These are phyloP conservation scores for Vollenhovia emeryi DNA, from an alignment of 1,140 invertebrate species.

Conservation along the genomic window DNA sequence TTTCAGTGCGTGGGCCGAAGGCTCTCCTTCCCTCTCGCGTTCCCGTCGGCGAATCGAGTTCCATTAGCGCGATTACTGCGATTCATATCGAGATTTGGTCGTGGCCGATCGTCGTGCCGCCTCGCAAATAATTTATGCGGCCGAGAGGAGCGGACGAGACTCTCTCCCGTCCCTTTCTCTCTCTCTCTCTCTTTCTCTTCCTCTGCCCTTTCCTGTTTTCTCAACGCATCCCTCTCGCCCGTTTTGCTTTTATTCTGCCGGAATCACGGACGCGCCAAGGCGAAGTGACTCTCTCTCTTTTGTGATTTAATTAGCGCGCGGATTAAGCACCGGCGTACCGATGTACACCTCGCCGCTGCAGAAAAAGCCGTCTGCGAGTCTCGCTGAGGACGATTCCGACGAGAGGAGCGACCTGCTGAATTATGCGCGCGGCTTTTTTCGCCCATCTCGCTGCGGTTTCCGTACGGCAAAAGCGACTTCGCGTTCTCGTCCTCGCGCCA, in stretches of 20 bases:
- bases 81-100: conserved; percentile 68
- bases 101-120: conserved; percentile 57
- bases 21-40: conserved; percentile 15
- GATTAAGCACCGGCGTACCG: conserved; percentile 70
- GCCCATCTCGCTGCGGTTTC: conserved; percentile 58
- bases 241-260: conserved; percentile 65
- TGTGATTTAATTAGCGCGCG: conserved; percentile 75
- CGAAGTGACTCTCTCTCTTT: conserved; percentile 66
- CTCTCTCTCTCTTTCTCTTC: conserved; percentile 2
- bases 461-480: conserved; percentile 29
- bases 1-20: conserved; percentile 52
- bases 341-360: conserved; percentile 58
- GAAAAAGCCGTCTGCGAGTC: conserved; percentile 58
- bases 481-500: conserved; percentile 4
- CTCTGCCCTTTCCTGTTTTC: conserved; percentile 12
- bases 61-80: conserved; percentile 72
- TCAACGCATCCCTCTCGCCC: conserved; percentile 21
- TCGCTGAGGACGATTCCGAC: conserved; percentile 42
- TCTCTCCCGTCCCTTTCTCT: conserved; percentile 19
- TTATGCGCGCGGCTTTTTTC: conserved; percentile 71
- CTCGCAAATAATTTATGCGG: conserved; percentile 72
- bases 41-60: conserved; percentile 65
- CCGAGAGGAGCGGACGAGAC: conserved; percentile 4
- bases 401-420: conserved; percentile 62
- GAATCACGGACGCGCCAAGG: conserved; percentile 70